Evolutionary conservation across 37 sponge, comb jelly and placozoan species (phyloP).

Genomic region (Aphrocallistes beatrix): DNA sequence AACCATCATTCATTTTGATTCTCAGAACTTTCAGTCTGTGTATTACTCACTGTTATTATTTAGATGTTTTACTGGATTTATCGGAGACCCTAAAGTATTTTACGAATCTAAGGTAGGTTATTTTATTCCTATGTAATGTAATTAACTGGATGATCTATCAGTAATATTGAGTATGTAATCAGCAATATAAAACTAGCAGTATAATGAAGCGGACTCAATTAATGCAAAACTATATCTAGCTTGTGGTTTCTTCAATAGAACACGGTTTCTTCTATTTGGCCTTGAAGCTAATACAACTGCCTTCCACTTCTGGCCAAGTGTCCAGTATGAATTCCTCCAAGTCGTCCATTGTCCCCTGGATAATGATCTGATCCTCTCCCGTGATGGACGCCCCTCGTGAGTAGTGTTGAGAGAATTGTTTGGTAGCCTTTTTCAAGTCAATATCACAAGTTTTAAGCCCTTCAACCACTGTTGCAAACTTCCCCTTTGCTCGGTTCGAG

Average conservation of each 20-base stretch:
- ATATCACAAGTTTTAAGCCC: constrained; percentile 86
- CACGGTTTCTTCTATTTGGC: no score
- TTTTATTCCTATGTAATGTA: no score
- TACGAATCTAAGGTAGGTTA: neutral
- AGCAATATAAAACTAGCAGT: no score
- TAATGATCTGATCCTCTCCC: constrained; percentile 89
- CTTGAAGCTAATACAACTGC: neutral
- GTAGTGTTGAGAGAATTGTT: constrained; percentile 73
- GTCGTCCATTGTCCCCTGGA: constrained; percentile 90
- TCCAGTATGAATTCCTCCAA: constrained; percentile 57
- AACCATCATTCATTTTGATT: no score
- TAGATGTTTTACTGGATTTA: constrained; percentile 16
- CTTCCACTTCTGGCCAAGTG: constrained; percentile 72
- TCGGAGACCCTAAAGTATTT: neutral
- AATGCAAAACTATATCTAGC: no score
- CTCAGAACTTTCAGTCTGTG: no score
- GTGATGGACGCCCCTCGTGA: constrained; percentile 95
- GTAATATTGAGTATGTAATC: no score
- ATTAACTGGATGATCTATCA: no score
- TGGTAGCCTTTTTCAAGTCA: constrained; percentile 81
- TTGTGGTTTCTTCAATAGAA: no score
- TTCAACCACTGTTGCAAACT: constrained; percentile 78
- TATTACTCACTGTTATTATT: no score
- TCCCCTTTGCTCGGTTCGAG: constrained; percentile 60
- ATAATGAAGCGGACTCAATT: no score